A percentile compares a stretch with the other conserved stretches of the same genome.
Evolutionary conservation across 1,140 invertebrate genomes (phyloP).

Genomic region (Steinernema feltiae): DNA sequence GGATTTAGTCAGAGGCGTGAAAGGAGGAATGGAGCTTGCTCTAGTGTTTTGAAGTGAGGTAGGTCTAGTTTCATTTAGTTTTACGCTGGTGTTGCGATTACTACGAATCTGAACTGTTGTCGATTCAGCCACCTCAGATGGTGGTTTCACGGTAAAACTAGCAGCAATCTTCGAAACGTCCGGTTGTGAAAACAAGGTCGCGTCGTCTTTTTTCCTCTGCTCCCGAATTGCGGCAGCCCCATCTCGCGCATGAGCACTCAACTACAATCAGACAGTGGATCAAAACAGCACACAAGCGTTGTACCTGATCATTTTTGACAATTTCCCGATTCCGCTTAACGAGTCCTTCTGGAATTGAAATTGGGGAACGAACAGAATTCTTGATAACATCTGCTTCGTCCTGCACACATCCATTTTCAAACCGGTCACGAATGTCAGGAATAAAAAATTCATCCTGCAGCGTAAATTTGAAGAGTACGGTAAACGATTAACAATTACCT

Average conservation of each 20-base stretch:
- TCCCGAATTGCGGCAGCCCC: not conserved
- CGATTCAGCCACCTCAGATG: not conserved
- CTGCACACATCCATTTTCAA: not conserved
- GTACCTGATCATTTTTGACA: not conserved
- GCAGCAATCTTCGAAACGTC: not conserved
- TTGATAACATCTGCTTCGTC: not conserved
- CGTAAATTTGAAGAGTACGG: not conserved
- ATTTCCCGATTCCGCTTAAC: not conserved
- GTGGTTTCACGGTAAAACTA: conserved; percentile 3
- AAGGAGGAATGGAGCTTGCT: conserved; percentile 1
- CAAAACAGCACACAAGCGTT: not conserved
- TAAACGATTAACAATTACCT: not conserved
- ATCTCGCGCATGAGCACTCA: not conserved
- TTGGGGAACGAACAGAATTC: not conserved
- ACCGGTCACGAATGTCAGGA: not conserved
- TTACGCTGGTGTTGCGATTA: not conserved
- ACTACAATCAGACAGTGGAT: not conserved
- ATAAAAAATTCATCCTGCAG: not conserved
- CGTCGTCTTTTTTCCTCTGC: not conserved
- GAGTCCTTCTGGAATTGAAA: not conserved
- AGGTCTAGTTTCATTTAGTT: not conserved
- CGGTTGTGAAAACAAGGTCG: not conserved
- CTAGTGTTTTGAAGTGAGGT: conserved; percentile 8
- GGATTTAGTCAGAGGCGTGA: not conserved
- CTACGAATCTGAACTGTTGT: not conserved